A percentile compares a stretch with the other conserved stretches of the same genome.
These are phyloP conservation scores for Watsonalla binaria DNA, from an alignment of 2,888 invertebrate genomes.

Conservation along the genomic window DNA sequence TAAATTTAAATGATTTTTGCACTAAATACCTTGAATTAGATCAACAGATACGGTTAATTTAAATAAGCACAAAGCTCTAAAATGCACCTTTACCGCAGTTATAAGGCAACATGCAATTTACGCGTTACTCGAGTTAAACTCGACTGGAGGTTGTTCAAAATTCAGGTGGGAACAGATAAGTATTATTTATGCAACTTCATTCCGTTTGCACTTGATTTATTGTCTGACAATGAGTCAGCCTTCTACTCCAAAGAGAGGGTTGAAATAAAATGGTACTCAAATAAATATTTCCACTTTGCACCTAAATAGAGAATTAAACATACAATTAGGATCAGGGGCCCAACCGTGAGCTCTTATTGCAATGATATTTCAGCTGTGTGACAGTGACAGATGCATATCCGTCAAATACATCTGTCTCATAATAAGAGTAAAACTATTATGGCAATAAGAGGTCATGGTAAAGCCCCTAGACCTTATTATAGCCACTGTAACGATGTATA, in stretches of 20 bases:
- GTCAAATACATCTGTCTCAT: too few species aligned
- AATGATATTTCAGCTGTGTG: too few species aligned
- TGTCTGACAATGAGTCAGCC: neutral
- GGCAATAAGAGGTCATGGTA: too few species aligned
- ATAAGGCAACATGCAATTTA: neutral
- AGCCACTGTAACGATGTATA: too few species aligned
- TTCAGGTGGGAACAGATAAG: neutral
- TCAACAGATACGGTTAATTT: neutral
- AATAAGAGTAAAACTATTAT: too few species aligned
- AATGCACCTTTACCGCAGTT: neutral
- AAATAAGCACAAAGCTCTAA: neutral
- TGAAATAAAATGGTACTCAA: neutral
- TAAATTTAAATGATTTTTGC: neutral
- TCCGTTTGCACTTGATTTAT: conserved; percentile 8
- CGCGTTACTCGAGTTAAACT: neutral
- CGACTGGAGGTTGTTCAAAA: neutral
- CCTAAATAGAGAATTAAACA: too few species aligned
- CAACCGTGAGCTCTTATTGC: too few species aligned
- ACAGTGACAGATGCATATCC: too few species aligned
- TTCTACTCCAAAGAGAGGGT: neutral
- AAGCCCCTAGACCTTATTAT: too few species aligned
- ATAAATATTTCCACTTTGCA: too few species aligned
- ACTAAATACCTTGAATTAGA: neutral
- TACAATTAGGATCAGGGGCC: too few species aligned
- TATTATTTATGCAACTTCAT: neutral